phyloP scores from a whole-genome alignment of 2,888 invertebrate species.

The Didymodactylos carnosus region DNA sequence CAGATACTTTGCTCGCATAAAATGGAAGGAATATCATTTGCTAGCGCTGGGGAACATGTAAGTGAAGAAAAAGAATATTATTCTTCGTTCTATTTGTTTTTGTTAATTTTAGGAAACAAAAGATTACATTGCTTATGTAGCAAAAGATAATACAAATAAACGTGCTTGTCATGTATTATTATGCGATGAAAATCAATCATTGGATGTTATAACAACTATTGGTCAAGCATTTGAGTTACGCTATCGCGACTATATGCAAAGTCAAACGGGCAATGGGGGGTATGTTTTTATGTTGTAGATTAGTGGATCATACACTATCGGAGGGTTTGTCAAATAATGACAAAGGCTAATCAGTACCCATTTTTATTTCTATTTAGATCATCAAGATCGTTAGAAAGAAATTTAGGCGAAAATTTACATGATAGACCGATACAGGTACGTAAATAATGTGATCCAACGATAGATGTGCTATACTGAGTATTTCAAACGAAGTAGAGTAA shows the following conservation, averaged over 20 bases:
- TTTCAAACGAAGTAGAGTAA: too few relatives aligned
- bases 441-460: too few relatives aligned
- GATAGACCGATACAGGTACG: too few relatives aligned
- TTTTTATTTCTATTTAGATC: background rate
- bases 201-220: conserved; percentile 86
- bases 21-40: background rate
- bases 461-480: too few relatives aligned
- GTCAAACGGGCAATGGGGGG: background rate
- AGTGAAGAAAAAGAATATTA: background rate
- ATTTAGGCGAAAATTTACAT: too few relatives aligned
- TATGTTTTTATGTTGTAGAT: background rate
- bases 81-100: too few relatives aligned
- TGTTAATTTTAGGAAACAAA: background rate
- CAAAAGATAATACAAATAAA: conserved; percentile 51
- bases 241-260: background rate
- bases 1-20: background rate
- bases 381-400: background rate
- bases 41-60: background rate
- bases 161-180: conserved; percentile 69
- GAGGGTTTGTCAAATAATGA: too few relatives aligned
- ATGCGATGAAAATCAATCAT: conserved; percentile 67
- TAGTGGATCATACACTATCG: too few relatives aligned
- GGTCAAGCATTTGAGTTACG: conserved; percentile 37
- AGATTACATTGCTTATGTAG: conserved; percentile 60
- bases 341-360: too few relatives aligned